Base-by-base conservation (phyloP, 2,888 invertebrate species). In the Phortica magna region DNA sequence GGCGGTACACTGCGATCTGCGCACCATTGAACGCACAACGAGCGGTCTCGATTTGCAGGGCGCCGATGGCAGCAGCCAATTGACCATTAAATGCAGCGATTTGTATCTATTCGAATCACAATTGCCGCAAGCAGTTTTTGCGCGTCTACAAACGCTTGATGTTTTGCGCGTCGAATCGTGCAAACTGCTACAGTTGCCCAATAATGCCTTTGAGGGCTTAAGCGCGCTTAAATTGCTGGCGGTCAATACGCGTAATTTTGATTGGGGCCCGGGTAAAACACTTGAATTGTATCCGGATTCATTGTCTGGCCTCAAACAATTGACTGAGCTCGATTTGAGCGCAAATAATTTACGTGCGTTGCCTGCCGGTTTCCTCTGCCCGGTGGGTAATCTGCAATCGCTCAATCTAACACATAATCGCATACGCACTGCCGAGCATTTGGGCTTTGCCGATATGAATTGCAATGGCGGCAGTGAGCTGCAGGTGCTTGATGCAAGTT, bases 341-440 rank as follows among this genome's bases (percentile, higher is more conserved):
- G 95, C 96, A 91, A 97, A 96, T 93, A 97, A 97, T 93, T 94
- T 98, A 83, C 94, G 96, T 85, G 94, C 95, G 73, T 91, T 97
- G 89, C 97, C 97, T 61, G 94, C 95, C 78, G 95, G 95, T 81
- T 94, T 95, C 84, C 95, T 97, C 83, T 97, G 97, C 91, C 94
- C 95, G 39, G 92, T 97, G 87, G 94, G 95, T 83, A 96, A 96
- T 92, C 93, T 97, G 76, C 96, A 96, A 91, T 94, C 95, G 75
- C 93, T 98, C 76, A 98, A 98, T 93, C 93, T 98, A 88, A 97
- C 97, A 59, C 93, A 95, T 79, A 98, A 98, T 92, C 95, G 95
- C 88, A 95, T 98, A 83, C 94, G 95, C 85, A 95, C 95, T 79
- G 94, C 96, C 14, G 95, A 95, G 81, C 94, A 96, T 88, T 93